Evolutionary conservation across 2,797 vertebrate species (phyloP).

Genomic region (Rousettus madagascariensis): DNA sequence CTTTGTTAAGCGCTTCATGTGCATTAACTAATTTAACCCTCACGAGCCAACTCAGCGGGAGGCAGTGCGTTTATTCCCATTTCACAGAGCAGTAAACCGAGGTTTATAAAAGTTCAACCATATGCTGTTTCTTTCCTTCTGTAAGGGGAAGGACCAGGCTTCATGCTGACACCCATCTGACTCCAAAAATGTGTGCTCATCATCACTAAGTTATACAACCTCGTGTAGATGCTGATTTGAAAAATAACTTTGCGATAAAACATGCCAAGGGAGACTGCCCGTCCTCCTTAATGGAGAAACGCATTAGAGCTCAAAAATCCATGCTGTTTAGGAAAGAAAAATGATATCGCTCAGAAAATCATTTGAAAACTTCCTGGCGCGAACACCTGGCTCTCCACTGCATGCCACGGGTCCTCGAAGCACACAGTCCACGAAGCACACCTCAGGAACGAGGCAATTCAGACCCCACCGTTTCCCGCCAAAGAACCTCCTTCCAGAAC

Average conservation of each 20-base stretch:
- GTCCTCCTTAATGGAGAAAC: neutral
- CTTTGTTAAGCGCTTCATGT: rapidly evolving
- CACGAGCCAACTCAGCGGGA: neutral
- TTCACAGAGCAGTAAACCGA: constrained; percentile 32
- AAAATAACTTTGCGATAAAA: constrained; percentile 20
- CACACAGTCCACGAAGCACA: rapidly evolving
- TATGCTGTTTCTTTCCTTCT: neutral
- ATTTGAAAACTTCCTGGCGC: constrained; percentile 35
- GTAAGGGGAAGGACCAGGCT: neutral
- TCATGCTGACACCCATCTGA: neutral
- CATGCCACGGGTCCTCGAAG: rapidly evolving
- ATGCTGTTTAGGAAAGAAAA: constrained; percentile 64
- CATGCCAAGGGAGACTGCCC: neutral
- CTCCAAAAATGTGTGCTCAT: neutral
- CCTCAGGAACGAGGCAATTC: neutral
- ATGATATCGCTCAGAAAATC: constrained; percentile 31
- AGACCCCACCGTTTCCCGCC: rapidly evolving
- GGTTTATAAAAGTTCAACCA: neutral
- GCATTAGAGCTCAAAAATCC: constrained; percentile 40
- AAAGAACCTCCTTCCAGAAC: neutral
- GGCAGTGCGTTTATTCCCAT: neutral
- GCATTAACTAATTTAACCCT: neutral
- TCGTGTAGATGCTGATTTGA: constrained; percentile 35
- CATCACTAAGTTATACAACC: neutral
- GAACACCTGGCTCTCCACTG: rapidly evolving